A percentile compares a stretch with the other conserved stretches of the same genome.
These are phyloP conservation scores for Aurelia aurita DNA, from an alignment of 30 jellyfish, hydroid and myxozoan genomes.

Conservation along the genomic window DNA sequence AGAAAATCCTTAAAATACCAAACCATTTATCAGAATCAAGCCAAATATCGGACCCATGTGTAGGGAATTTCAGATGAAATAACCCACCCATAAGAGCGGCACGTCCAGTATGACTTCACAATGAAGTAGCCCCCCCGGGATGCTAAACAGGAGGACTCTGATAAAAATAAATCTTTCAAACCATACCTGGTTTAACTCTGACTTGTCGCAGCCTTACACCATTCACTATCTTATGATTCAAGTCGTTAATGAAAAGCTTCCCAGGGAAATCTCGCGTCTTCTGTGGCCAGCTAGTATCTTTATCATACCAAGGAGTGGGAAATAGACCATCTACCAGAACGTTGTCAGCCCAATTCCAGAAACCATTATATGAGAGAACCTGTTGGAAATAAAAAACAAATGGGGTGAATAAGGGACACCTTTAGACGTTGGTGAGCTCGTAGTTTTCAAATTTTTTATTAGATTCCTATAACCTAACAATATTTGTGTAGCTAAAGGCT, in stretches of 20 bases:
- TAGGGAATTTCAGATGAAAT: too few species aligned
- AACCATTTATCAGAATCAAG: too few species aligned
- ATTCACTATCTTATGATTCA: conserved; percentile 86
- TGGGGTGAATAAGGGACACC: neutral
- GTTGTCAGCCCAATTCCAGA: conserved; percentile 90
- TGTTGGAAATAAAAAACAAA: conserved; percentile 2
- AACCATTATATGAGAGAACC: conserved; percentile 83
- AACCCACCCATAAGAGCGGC: too few species aligned
- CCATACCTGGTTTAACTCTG: conserved; percentile 84
- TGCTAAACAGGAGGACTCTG: too few species aligned
- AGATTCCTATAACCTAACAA: too few species aligned
- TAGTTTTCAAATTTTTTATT: too few species aligned
- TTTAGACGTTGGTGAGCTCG: too few species aligned
- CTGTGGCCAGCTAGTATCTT: conserved; percentile 17
- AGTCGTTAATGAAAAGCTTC: conserved; percentile 79
- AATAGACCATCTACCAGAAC: conserved; percentile 65
- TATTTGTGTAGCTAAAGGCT: too few species aligned
- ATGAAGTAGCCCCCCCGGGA: too few species aligned
- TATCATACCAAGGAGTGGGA: conserved; percentile 87
- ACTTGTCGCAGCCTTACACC: conserved; percentile 96
- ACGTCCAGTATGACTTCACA: too few species aligned
- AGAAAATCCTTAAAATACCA: too few species aligned
- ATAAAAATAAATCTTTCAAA: neutral
- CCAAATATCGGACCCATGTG: too few species aligned
- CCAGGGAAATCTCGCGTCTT: conserved; percentile 89